These are phyloP conservation scores for Hyperoodon ampullatus DNA, from an alignment of 2,113 vertebrate species.

Conservation along the genomic window DNA sequence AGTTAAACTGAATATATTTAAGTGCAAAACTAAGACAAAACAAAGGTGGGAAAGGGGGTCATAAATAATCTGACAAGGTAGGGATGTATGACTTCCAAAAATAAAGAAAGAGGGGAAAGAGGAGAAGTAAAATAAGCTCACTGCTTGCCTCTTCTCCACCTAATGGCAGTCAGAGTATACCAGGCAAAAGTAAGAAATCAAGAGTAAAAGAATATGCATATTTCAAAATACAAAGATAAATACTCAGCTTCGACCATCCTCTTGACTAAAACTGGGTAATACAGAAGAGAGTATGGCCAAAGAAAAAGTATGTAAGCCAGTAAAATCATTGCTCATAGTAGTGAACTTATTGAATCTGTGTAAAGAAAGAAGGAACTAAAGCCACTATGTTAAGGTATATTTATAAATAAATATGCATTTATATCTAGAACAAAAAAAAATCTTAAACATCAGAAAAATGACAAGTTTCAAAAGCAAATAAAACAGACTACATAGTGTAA, in stretches of 20 bases:
- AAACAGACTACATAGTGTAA: background rate
- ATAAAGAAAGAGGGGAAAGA: background rate
- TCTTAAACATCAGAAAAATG: background rate
- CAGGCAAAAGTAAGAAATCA: background rate
- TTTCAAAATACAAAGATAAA: background rate
- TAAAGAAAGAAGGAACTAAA: background rate
- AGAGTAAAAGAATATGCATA: background rate
- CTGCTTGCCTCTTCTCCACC: background rate
- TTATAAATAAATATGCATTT: background rate
- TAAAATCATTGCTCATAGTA: background rate
- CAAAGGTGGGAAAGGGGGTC: accelerated
- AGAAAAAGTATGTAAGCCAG: background rate
- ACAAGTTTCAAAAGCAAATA: background rate
- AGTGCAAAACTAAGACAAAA: background rate
- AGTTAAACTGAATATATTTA: background rate
- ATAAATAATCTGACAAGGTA: background rate
- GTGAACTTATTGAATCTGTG: background rate
- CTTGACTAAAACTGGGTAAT: background rate
- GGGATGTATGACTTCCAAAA: background rate
- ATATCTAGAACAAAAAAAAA: background rate
- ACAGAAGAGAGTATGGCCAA: background rate
- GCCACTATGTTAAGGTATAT: background rate
- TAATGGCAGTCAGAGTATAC: background rate
- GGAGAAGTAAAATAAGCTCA: background rate
- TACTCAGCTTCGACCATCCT: background rate